Evolutionary conservation across 2,888 invertebrate genomes (phyloP), one percentile per base, ranked within the genome.

Genomic region (Phrixothrix hirtus): DNA sequence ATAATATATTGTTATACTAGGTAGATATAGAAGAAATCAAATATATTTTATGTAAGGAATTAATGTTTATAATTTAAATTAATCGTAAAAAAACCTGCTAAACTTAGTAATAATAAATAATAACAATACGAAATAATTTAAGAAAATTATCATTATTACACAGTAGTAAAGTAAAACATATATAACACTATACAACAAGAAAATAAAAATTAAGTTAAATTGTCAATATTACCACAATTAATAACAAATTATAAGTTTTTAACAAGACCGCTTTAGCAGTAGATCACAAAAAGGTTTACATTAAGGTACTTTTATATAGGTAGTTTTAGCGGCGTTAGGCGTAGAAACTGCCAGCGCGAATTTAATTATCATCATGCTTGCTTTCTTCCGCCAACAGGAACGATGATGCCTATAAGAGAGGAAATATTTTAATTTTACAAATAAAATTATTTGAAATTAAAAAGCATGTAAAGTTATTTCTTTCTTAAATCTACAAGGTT

Each of bases 301-400:
- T 13, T 45, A 6, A 36, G 17, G 42, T 42, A 43, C 21, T 21
- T 21, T 5, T 43, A 49, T 26, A 38, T 30, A 41, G 48, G 41
- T 48, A 49, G 16, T 42, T 27, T 30, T 46, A 43, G 43, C 49
- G 37, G 42, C 36, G 36, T 43, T 29, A 48, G 42, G 36, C 43
- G 31, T 36, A 43, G n/a, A 35, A 9, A 25, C 17, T 27, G 46
- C 37, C 30, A 12, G 12, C 10, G 45, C 36, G 34, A 36, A 39
- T 32, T 59, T 56, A 63, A 47, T 63, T 62, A 31, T 63, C 63
- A 35, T 48, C 54, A 42, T 58, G 63, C 27, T 63, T 61, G 13
- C 56, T 52, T 44, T 63, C 63, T 44, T 63, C 62, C 10, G 60
- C 55, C 32, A 61, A 29, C 16, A 62, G 32, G 36, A 56, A 63